Conservation (phyloP, 2,888 invertebrate species). For the Eurytoma californica region DNA sequence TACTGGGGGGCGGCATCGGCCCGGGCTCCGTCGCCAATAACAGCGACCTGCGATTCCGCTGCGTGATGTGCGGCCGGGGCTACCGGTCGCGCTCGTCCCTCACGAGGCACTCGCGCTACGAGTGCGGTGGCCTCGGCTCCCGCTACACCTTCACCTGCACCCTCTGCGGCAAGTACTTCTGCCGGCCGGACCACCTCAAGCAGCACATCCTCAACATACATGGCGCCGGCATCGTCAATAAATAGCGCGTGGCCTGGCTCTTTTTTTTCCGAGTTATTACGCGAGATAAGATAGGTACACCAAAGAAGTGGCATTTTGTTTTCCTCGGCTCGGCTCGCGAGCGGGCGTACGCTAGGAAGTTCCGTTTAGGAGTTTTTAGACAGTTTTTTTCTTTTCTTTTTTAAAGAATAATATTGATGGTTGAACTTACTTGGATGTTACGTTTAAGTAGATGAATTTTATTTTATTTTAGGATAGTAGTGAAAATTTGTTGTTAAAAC, state of each 20-base stretch:
- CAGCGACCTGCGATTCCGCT: constrained; percentile 69
- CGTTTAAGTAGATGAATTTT: no score
- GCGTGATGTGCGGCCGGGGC: constrained; percentile 73
- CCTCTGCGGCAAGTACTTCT: constrained; percentile 74
- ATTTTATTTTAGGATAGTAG: no score
- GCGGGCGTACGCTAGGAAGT: no score
- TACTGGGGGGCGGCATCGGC: constrained; percentile 41
- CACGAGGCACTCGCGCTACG: constrained; percentile 73
- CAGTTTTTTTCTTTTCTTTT: no score
- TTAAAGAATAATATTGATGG: no score
- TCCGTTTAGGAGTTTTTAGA: no score
- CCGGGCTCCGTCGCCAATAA: constrained; percentile 4
- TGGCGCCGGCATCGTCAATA: constrained; percentile 66
- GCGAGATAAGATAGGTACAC: neutral
- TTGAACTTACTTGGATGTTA: no score
- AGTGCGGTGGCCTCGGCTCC: constrained; percentile 73
- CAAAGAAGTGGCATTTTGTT: no score
- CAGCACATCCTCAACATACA: constrained; percentile 75
- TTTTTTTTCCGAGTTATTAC: constrained; percentile 1
- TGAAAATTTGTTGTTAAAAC: no score
- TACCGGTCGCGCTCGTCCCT: constrained; percentile 73
- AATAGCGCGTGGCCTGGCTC: constrained; percentile 60
- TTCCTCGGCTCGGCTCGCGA: no score
- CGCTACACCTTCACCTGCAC: constrained; percentile 74
- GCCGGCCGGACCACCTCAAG: constrained; percentile 74